Base-by-base conservation (phyloP, 2,113 vertebrate species). In the Corydoras maculifer region DNA sequence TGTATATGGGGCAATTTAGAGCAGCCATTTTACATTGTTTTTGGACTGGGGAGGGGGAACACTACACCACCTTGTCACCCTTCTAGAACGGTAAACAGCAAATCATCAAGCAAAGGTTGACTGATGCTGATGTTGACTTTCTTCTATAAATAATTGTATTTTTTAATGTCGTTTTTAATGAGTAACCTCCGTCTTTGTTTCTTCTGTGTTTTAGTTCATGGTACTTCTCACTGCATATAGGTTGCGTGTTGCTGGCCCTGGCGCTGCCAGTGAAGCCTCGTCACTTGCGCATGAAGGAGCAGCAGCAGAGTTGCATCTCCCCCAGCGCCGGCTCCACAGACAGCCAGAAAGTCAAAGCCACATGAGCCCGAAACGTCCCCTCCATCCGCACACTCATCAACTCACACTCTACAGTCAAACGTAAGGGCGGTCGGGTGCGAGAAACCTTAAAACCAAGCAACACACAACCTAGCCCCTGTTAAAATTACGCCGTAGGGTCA, bases 211-310 rank as follows among this genome's bases (percentile, higher is more conserved):
- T 60, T 61, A 98, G 95, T 84, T 94, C 93, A 83, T 96, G 94
- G 92, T 93, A 84, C 85, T 98, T 91, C 83, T 87, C 88, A 81
- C 84, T 94, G 67, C 95, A 98, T 74, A 64, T 94, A 65, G 82
- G 82, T 78, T 89, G 91, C 60, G 76, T 97, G 64, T 81, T 96
- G 81, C 85, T 95, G 49, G 84, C 94, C 31, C 62, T 92, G 60
- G 81, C 90, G 30, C 78, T 96, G 68, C 94, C 94, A 0, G 77
- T 90, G 82, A 94, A 93, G 84, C 91, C 88, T 68, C 86, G 89
- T 80, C 87, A 87, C 71, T 89, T 90, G 83, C 85, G 88, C 81
- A 68, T 84, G 70, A 90, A 81, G 79, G 86, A 81, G 65, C 86
- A 79, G 65, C 86, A 79, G 51, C 87, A 86, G 82, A 61, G 75